Percentiles rank a stretch among this genome's conserved stretches.
These are phyloP conservation scores for Oreochromis spilurus DNA, from an alignment of 2,113 vertebrate genomes.

Conservation along the genomic window DNA sequence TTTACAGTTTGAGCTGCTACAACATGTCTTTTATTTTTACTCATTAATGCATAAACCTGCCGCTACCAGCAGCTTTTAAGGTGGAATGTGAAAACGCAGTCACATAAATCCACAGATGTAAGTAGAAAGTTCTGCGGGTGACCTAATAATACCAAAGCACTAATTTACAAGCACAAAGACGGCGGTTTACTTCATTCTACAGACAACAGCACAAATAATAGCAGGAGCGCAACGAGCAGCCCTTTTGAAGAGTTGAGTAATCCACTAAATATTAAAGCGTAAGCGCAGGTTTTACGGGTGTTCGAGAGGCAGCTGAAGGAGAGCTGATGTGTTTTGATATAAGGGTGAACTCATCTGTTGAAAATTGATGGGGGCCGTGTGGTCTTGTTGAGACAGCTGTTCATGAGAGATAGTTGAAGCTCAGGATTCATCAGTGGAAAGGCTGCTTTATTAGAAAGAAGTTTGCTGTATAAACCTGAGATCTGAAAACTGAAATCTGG, in stretches of 20 bases:
- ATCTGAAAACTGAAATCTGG: background rate
- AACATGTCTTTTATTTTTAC: background rate
- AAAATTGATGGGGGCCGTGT: background rate
- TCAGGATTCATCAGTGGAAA: background rate
- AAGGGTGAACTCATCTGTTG: background rate
- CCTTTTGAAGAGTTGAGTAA: background rate
- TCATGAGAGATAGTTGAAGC: background rate
- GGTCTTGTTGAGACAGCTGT: background rate
- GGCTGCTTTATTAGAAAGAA: background rate
- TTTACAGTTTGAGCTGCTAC: background rate
- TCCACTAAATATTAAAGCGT: background rate
- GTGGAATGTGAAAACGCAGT: background rate
- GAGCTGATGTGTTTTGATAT: background rate
- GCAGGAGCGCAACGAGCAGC: background rate
- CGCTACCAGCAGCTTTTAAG: background rate
- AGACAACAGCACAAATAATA: background rate
- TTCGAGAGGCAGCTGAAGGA: background rate
- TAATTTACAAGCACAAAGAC: background rate
- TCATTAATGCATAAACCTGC: background rate
- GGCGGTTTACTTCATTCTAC: background rate
- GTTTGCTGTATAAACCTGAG: background rate
- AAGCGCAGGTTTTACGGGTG: background rate
- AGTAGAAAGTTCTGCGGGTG: background rate
- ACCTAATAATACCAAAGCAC: background rate
- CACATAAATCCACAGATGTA: background rate